These are phyloP conservation scores for Nautilus pompilius DNA, from an alignment of 1,140 invertebrate species.

Conservation along the genomic window DNA sequence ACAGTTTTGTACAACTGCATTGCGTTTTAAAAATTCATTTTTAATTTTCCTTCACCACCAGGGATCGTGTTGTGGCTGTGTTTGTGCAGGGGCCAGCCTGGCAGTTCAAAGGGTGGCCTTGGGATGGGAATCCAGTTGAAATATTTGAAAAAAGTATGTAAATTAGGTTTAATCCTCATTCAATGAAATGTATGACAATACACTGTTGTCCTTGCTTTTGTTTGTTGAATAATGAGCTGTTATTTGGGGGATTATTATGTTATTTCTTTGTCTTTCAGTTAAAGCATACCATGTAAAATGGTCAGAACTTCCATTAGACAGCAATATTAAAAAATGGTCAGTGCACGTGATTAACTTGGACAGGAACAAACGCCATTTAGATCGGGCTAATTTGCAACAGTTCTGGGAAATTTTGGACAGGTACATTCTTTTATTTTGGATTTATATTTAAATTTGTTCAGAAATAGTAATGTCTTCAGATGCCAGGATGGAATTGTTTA, in stretches of 20 bases:
- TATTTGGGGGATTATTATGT: too few relatives aligned
- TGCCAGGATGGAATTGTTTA: too few relatives aligned
- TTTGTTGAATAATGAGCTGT: too few relatives aligned
- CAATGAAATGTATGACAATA: too few relatives aligned
- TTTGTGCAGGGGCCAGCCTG: constrained; percentile 98
- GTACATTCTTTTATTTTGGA: constrained; percentile 58
- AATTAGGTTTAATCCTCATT: too few relatives aligned
- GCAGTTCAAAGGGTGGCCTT: constrained; percentile 99
- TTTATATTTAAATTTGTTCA: not conserved
- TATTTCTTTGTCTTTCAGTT: constrained; percentile 64
- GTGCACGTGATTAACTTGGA: constrained; percentile 91
- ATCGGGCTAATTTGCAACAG: constrained; percentile 88
- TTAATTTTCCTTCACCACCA: too few relatives aligned
- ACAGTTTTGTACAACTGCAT: too few relatives aligned
- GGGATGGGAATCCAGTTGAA: constrained; percentile 95
- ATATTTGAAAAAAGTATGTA: constrained; percentile 91
- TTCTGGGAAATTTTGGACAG: constrained; percentile 97
- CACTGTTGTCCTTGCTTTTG: too few relatives aligned
- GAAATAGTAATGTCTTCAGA: not conserved
- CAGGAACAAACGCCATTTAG: constrained; percentile 90
- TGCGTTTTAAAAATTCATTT: too few relatives aligned
- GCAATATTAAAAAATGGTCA: constrained; percentile 93
- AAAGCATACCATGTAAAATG: constrained; percentile 97
- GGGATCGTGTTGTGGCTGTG: constrained; percentile 93
- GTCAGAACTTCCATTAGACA: constrained; percentile 89